Evolutionary conservation across 2,797 vertebrate genomes (phyloP), one percentile per base, ranked within the genome.

Genomic region (Sternarchorhynchus goeldii): DNA sequence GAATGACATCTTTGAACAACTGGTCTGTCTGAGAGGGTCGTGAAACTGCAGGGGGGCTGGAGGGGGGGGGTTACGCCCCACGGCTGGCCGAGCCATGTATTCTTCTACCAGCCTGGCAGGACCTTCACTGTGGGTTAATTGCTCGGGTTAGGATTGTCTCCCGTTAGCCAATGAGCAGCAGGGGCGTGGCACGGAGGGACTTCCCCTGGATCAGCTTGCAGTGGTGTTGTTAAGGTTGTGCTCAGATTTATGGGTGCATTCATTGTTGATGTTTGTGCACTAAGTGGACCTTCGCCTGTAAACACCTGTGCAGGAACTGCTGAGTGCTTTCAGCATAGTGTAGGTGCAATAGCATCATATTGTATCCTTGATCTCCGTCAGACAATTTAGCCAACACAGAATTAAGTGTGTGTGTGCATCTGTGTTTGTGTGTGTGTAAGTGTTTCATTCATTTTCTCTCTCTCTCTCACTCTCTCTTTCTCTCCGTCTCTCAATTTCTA

Each of bases 1-100:
- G 20, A 32, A 34, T 82, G 77, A 84, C 36, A 73, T 66, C 73
- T 74, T 36, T 17, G 82, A 81, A 73, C 79, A 79, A 79, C 69
- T 79, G 69, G 59, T 58, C 68, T 68, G 55, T 69, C 39, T 66
- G 59, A 67, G 29, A 73, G 67, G 41, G 63, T 12, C 36, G 3
- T 29, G 25, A 12, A 63, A 5, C 2, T 36, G 39, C 45, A 55
- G 67, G 25, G 34, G 17, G 39, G 39, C 2, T 34, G 41, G 31
- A 65, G 69, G 50, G 45, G 69, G 56, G 21, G 4, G 53, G 55
- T 45, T 25, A 25, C 25, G 25, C 25, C 25, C 25, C 25, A 25
- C 25, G 59, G 53, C n/a, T 76, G 53, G 73, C 32, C 25, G 16
- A 69, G 57, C 39, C 64, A 60, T 82, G 60, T 58, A 70, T 50